phyloP scores from a whole-genome alignment of 2,113 vertebrate genomes.

The Macrotis lagotis region DNA sequence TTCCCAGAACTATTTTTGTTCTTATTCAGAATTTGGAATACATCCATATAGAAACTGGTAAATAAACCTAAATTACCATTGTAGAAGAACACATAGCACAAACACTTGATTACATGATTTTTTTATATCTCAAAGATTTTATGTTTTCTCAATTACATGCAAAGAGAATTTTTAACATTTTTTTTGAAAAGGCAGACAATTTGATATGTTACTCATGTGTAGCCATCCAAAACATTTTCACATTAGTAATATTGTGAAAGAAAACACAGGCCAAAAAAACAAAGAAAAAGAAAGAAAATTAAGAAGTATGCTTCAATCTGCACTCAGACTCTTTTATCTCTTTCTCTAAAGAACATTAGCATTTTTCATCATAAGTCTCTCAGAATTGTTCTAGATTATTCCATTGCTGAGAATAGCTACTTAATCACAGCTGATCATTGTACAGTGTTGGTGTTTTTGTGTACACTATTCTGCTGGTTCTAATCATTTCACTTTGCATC shows the following conservation, averaged over 20 bases:
- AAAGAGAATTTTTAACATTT: no score
- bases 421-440: background rate
- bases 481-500: no score
- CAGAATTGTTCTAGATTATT: background rate
- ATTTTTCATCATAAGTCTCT: background rate
- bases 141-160: background rate
- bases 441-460: background rate
- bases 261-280: background rate
- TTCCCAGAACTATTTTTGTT: background rate
- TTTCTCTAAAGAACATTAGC: background rate
- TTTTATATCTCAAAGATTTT: background rate
- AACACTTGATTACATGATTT: background rate
- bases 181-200: background rate
- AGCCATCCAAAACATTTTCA: background rate
- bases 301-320: no score
- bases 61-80: background rate
- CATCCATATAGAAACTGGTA: conserved; percentile 5
- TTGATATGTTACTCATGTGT: background rate
- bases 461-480: background rate
- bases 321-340: background rate
- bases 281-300: no score
- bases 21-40: conserved; percentile 2
- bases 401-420: background rate
- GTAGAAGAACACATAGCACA: background rate
- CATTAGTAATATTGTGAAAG: background rate